Percentiles rank a stretch among this genome's conserved stretches.
These are phyloP conservation scores for Eublepharis macularius DNA, from an alignment of 2,113 vertebrate genomes.

Conservation along the genomic window DNA sequence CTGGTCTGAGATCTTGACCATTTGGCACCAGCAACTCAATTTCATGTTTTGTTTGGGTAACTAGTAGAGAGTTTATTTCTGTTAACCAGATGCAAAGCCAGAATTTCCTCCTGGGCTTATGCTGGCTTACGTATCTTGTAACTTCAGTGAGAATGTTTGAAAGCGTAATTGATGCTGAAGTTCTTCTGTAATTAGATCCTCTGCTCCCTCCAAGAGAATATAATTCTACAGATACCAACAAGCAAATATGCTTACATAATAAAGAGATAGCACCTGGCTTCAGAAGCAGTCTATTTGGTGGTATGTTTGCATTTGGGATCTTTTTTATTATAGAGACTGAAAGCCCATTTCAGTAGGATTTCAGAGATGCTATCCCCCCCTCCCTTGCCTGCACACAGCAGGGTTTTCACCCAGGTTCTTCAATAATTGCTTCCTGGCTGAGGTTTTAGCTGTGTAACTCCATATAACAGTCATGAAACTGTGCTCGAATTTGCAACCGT, in stretches of 20 bases:
- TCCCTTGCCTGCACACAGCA: constrained; percentile 11
- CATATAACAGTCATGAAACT: constrained; percentile 10
- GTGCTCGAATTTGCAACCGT: constrained; percentile 12
- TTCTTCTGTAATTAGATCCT: not conserved
- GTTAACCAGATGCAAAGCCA: not conserved
- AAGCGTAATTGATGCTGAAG: constrained; percentile 19
- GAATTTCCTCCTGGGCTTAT: constrained; percentile 3
- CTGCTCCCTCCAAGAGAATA: not conserved
- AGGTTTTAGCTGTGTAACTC: constrained; percentile 36
- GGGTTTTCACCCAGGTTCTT: constrained; percentile 24
- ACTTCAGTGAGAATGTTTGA: constrained; percentile 19
- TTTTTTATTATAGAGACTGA: constrained; percentile 8
- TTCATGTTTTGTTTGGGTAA: not conserved
- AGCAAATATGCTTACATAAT: not conserved
- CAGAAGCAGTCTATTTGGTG: not conserved
- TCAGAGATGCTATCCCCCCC: constrained; percentile 19
- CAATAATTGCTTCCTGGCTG: constrained; percentile 39
- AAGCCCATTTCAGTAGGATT: constrained; percentile 36
- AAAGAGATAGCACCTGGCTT: not conserved
- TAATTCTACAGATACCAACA: not conserved
- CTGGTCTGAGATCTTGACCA: not conserved
- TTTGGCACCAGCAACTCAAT: not conserved
- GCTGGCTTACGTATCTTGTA: not conserved
- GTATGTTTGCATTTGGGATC: not conserved
- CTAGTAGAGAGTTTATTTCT: not conserved